Base-by-base conservation (phyloP, 2,113 vertebrate species). In the Prinia subflava region DNA sequence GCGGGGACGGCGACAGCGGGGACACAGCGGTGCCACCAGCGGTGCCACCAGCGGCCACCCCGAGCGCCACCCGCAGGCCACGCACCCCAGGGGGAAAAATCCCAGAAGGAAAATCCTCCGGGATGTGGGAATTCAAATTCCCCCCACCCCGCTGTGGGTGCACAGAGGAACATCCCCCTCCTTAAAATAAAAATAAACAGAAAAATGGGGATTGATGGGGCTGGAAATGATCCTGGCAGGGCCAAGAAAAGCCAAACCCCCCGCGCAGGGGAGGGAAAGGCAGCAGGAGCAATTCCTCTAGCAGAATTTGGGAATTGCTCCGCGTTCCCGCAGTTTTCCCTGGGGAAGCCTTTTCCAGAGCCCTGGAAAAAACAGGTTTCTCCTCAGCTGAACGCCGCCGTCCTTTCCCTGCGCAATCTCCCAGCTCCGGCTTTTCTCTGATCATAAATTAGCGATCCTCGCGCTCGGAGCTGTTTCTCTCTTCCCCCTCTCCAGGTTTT, bases 401-500 rank as follows among this genome's bases (percentile, higher is more conserved):
- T 89, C 88, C 84, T 85, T 78, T 77, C 91, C 78, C 55, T 37
- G 83, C n/a, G 80, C 35, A 33, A 70, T 77, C 92, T 47, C 37
- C 77, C 33, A 49, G 8, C 89, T 79, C 91, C 56, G 10, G 19
- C 77, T 3, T n/a, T 94, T 92, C 89, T 96, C 89, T 87, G 93
- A 93, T 95, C 87, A 91, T 91, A 96, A 96, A 97, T 97, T 87
- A 94, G 89, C 90, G 37, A 73, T 57, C 69, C 68, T 69, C 6
- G 60, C 92, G 33, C 81, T 93, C 85, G 28, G 76, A 95, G 90
- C 83, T 88, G 90, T 73, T 93, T 91, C 78, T 74, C 64, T 92
- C 76, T 84, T 83, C 86, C 74, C 81, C 86, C 74, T 87, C 95
- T 87, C 64, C 89, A 94, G 89, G 83, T 92, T 96, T 96, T 82